A percentile compares a stretch with the other conserved stretches of the same genome.
phyloP scores from a whole-genome alignment of 2,888 invertebrate species.

The Idaea straminata region DNA sequence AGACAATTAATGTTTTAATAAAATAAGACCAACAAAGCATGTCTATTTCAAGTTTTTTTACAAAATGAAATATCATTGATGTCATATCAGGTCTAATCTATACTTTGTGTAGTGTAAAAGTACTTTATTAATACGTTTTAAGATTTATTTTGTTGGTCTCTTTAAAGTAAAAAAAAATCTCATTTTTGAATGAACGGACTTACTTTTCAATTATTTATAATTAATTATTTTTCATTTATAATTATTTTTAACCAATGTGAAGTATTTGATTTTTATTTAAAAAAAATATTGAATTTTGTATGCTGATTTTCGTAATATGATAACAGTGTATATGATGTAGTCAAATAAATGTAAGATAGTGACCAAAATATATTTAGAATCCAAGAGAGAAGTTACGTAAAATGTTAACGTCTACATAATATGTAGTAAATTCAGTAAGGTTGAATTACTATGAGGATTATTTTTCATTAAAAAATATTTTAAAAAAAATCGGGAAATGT shows the following conservation, averaged over 20 bases:
- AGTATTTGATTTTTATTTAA: not conserved
- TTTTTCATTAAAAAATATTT: not conserved
- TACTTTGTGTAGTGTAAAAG: not conserved
- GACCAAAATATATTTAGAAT: slow-evolving; percentile 4
- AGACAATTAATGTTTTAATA: slow-evolving; percentile 34
- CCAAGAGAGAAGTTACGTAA: slow-evolving; percentile 15
- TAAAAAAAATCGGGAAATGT: not conserved
- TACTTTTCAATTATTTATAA: too few relatives aligned
- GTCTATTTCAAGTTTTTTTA: slow-evolving; percentile 17
- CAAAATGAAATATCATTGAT: slow-evolving; percentile 9
- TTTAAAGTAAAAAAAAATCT: not conserved
- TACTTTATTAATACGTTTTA: not conserved
- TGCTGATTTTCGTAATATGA: not conserved
- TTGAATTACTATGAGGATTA: not conserved
- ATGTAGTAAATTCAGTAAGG: not conserved
- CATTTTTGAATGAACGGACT: not conserved
- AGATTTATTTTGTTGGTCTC: not conserved
- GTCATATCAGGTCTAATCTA: not conserved
- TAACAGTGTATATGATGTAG: not conserved
- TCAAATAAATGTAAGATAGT: not conserved
- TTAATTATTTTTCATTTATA: not conserved
- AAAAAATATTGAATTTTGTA: not conserved
- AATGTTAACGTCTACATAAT: slow-evolving; percentile 19
- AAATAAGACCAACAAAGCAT: slow-evolving; percentile 49
- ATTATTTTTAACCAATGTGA: not conserved